Conservation (phyloP, 2,888 invertebrate species). For the Metacarcinus magister region DNA sequence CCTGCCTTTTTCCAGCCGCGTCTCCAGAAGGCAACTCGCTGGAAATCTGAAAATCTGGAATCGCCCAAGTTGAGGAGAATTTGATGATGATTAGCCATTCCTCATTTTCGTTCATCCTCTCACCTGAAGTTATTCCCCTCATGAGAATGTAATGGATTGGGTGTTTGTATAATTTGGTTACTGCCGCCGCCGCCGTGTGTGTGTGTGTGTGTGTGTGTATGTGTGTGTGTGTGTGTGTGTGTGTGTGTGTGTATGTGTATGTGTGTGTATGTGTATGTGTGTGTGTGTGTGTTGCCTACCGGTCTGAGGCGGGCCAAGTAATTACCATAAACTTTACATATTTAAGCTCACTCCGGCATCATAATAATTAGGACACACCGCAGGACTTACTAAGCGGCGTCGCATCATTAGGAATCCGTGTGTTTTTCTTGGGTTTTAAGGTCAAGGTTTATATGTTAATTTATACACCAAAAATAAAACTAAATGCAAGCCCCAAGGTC, state of each 20-base stretch:
- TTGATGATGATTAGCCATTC: neutral
- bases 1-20: neutral
- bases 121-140: neutral
- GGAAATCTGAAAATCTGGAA: neutral
- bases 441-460: neutral
- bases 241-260: constrained; percentile 13
- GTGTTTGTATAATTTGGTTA: too few relatives aligned
- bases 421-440: neutral
- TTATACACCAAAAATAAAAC: neutral
- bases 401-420: neutral
- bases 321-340: constrained; percentile 26
- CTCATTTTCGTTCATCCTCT: neutral
- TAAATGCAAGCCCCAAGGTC: neutral
- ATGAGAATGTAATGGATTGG: too few relatives aligned
- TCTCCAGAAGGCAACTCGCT: neutral
- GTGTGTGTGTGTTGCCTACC: too few relatives aligned
- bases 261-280: neutral
- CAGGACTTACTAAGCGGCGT: neutral
- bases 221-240: neutral
- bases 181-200: too few relatives aligned
- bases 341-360: constrained; percentile 9
- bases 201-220: too few relatives aligned
- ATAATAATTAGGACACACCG: constrained; percentile 4
- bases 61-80: neutral
- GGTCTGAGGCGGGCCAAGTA: neutral